phyloP scores from a whole-genome alignment of 2,888 invertebrate genomes.

The Ichneumon xanthorius region DNA sequence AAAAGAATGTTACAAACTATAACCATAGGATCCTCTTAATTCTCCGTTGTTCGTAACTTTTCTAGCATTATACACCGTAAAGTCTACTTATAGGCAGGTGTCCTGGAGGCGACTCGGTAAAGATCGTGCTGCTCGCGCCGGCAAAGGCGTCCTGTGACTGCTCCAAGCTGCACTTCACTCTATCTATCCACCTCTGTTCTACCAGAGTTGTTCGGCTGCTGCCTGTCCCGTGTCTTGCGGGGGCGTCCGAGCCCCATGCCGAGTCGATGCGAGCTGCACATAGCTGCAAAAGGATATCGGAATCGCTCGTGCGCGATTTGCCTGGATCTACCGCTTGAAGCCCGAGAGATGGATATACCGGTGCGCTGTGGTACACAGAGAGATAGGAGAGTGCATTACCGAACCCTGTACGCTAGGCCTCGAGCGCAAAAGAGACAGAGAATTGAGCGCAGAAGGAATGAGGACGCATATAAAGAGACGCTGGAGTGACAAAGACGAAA shows the following conservation, averaged over 20 bases:
- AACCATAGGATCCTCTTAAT: background rate
- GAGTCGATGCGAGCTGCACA: conserved; percentile 29
- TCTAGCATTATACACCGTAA: conserved; percentile 29
- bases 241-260: conserved; percentile 60
- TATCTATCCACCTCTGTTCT: conserved; percentile 20
- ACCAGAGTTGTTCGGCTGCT: conserved; percentile 27
- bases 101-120: conserved; percentile 78
- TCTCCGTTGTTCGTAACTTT: background rate
- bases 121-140: conserved; percentile 77
- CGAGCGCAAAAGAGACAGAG: conserved; percentile 10
- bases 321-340: conserved; percentile 40
- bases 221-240: conserved; percentile 64
- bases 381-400: conserved; percentile 55
- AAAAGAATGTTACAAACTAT: background rate
- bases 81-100: conserved; percentile 75
- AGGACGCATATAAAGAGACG: background rate
- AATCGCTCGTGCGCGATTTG: conserved; percentile 49
- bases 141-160: conserved; percentile 28
- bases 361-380: conserved; percentile 7
- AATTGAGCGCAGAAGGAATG: background rate
- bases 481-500: conserved; percentile 21
- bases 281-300: conserved; percentile 51
- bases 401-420: conserved; percentile 46
- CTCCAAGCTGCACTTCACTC: conserved; percentile 31
- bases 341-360: conserved; percentile 30